phyloP scores from a whole-genome alignment of 1,140 invertebrate species.

The Cecropterus lyciades region DNA sequence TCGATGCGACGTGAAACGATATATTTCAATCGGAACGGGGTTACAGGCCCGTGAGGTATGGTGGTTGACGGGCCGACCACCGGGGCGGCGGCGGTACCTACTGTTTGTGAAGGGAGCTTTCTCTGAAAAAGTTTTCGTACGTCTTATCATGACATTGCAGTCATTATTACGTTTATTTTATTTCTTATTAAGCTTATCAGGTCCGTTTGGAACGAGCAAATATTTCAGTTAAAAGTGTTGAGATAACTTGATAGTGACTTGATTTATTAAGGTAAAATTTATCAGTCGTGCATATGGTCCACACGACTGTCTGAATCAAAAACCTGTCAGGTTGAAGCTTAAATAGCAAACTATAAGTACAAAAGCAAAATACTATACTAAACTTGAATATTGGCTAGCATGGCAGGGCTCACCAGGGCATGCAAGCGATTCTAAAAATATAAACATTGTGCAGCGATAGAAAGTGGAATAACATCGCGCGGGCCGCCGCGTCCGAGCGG shows the following conservation, averaged over 20 bases:
- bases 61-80: slow-evolving; percentile 47
- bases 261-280: too few relatives aligned
- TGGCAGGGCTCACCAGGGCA: neutral
- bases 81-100: slow-evolving; percentile 21
- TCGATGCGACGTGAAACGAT: slow-evolving; percentile 77
- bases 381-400: slow-evolving; percentile 3
- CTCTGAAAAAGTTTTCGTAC: slow-evolving; percentile 11
- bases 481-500: neutral
- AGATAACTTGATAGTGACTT: too few relatives aligned
- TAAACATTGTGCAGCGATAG: slow-evolving; percentile 8
- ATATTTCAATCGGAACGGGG: slow-evolving; percentile 82
- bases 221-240: neutral
- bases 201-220: neutral
- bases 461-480: slow-evolving; percentile 24
- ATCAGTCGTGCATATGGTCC: too few relatives aligned
- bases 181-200: neutral
- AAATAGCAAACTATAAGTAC: neutral
- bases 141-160: neutral
- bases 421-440: slow-evolving; percentile 1
- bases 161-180: too few relatives aligned
- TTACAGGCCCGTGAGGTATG: slow-evolving; percentile 41
- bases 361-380: neutral
- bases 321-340: neutral
- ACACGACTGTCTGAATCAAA: too few relatives aligned
- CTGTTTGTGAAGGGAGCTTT: slow-evolving; percentile 2